These are phyloP conservation scores for Enteromius afrohamiltoni DNA, from an alignment of 2,797 vertebrate species.

Conservation along the genomic window DNA sequence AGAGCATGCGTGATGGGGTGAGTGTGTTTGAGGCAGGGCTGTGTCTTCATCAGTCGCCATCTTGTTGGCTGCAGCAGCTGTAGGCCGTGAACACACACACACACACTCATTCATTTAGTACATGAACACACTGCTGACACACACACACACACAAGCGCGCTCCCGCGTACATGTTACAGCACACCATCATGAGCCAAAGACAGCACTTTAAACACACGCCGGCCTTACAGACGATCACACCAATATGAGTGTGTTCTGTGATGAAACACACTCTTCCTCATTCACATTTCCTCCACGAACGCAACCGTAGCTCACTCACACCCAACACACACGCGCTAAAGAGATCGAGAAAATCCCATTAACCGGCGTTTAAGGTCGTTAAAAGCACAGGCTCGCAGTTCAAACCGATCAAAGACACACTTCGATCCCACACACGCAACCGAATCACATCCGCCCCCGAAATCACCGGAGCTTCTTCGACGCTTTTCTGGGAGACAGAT, in stretches of 20 bases:
- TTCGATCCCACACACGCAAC: not conserved
- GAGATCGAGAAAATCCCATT: constrained; percentile 76
- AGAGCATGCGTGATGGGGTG: constrained; percentile 26
- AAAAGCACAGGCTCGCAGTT: constrained; percentile 63
- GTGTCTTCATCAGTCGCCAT: constrained; percentile 85
- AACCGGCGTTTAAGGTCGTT: constrained; percentile 63
- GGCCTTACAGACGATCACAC: not conserved
- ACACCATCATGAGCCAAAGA: not conserved
- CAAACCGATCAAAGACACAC: constrained; percentile 45
- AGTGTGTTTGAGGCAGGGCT: constrained; percentile 29
- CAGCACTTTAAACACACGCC: constrained; percentile 3
- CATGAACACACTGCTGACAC: constrained; percentile 5
- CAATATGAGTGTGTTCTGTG: not conserved
- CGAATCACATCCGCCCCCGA: not conserved
- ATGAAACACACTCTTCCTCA: constrained; percentile 35
- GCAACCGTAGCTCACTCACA: constrained; percentile 25
- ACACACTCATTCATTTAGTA: constrained; percentile 60
- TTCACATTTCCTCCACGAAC: constrained; percentile 53
- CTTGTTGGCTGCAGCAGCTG: constrained; percentile 84
- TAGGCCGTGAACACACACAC: constrained; percentile 86
- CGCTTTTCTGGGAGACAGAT: not conserved
- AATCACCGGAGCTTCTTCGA: not conserved
- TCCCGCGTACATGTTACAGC: not conserved
- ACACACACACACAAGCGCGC: not conserved
- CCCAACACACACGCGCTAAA: constrained; percentile 67